Percentiles rank a stretch among this genome's conserved stretches.
These are phyloP conservation scores for Paramormyrops hopkinsi DNA, from an alignment of 2,797 vertebrate species.

Conservation along the genomic window DNA sequence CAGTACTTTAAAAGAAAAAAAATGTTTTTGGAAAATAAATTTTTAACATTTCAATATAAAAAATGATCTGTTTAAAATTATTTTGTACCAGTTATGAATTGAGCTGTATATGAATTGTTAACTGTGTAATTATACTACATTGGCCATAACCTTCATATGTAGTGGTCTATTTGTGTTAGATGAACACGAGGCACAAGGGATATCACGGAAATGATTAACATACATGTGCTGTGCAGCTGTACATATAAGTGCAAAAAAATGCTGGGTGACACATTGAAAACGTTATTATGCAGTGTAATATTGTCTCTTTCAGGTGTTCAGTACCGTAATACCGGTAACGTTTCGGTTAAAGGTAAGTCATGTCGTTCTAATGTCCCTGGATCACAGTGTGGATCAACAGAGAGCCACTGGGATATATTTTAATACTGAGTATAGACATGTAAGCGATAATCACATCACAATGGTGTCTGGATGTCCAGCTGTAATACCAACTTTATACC, in stretches of 20 bases:
- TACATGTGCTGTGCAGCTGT: not conserved
- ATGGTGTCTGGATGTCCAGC: not conserved
- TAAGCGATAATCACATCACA: not conserved
- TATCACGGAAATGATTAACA: slow-evolving; percentile 15
- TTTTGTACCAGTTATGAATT: not conserved
- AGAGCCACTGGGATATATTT: not conserved
- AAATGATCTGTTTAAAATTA: not conserved
- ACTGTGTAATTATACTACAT: not conserved
- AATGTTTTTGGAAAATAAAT: not conserved
- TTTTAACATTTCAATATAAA: slow-evolving; percentile 6
- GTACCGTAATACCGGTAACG: not conserved
- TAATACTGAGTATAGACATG: not conserved
- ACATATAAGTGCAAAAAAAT: slow-evolving; percentile 16
- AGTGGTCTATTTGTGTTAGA: slow-evolving; percentile 10
- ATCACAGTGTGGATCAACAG: not conserved
- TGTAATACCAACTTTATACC: not conserved
- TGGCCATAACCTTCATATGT: not conserved
- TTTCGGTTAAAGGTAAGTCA: not conserved
- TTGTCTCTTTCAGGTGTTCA: not conserved
- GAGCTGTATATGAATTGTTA: not conserved
- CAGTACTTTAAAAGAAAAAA: slow-evolving; percentile 22
- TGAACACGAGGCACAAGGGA: slow-evolving; percentile 31
- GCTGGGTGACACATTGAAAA: not conserved
- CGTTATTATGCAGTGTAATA: not conserved
- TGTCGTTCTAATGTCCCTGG: not conserved